These are phyloP conservation scores for Parnassius smintheus DNA, from an alignment of 2,888 invertebrate species.

Conservation along the genomic window DNA sequence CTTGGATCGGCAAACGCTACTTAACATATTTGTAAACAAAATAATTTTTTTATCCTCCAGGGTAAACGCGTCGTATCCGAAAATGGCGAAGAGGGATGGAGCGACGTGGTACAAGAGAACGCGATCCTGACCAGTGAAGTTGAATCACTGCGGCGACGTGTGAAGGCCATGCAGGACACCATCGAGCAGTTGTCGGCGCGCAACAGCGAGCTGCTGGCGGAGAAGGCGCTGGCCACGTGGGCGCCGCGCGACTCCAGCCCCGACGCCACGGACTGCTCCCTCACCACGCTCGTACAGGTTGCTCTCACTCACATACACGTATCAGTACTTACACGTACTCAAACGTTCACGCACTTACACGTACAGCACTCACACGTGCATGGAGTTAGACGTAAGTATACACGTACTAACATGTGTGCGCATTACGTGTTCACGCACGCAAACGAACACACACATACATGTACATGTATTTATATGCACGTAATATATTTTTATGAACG, in stretches of 20 bases:
- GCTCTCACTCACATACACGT: too few species aligned
- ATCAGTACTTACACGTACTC: too few species aligned
- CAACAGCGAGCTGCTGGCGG: conserved; percentile 90
- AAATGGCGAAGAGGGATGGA: conserved; percentile 93
- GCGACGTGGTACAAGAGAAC: conserved; percentile 98
- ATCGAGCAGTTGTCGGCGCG: conserved; percentile 91
- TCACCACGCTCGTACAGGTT: conserved; percentile 79
- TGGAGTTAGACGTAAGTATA: too few species aligned
- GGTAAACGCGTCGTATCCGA: conserved; percentile 93
- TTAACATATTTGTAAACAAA: too few species aligned
- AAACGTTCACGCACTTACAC: too few species aligned
- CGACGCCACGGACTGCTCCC: conserved; percentile 64
- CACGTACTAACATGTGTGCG: too few species aligned
- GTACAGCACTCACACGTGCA: too few species aligned
- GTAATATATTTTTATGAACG: too few species aligned
- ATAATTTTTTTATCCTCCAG: conserved; percentile 54
- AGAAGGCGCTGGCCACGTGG: conserved; percentile 87
- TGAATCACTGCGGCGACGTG: conserved; percentile 90
- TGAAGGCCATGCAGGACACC: conserved; percentile 97
- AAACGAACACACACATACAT: too few species aligned
- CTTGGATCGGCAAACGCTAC: too few species aligned
- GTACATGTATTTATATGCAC: too few species aligned
- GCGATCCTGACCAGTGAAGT: conserved; percentile 94
- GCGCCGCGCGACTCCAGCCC: conserved; percentile 66
- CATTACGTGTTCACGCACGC: too few species aligned